Evolutionary conservation across 2,797 vertebrate species (phyloP), one percentile per base, ranked within the genome.

Genomic region (Champsocephalus esox): DNA sequence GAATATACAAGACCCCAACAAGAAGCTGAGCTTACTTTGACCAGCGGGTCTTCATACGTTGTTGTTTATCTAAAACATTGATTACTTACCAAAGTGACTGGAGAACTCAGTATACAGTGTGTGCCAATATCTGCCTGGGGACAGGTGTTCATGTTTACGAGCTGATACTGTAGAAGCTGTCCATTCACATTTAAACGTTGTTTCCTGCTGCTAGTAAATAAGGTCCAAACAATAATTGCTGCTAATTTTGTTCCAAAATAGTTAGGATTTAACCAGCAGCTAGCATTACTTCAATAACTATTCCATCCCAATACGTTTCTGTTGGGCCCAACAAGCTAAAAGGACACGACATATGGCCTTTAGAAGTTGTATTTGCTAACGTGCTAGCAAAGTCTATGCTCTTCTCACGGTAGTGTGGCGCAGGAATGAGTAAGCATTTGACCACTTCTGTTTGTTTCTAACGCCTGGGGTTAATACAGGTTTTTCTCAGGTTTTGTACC

Each of bases 51-150:
- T 44, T 38, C 34, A 38, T 32, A 28, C 70, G 50, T 79, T 76
- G 84, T 58, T 63, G 61, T 70, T 75, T 9, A 51, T 50, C 65
- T 50, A 56, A 75, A 88, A 32, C 32, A 60, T 17, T 44, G 58
- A 85, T 69, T 60, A 62, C 34, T 44, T 78, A 75, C 87, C 82
- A 81, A 87, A 87, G 88, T 84, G 78, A 86, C 70, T 67, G 14
- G 43, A 63, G 9, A 51, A 62, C n/a, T 9, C 34, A 70, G 3
- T 38, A 54, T 21, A 19, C 44, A 44, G 6, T 38, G 34, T 38
- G 34, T 68, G 28, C 51, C 38, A 51, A 63, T 43, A 58, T 67
- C 52, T 63, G 17, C 17, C 45, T 59, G 51, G 55, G 71, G 50
- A 58, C 3, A 17, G 65, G n/a, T 83, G 51, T 76, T 46, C 41